phyloP scores from a whole-genome alignment of 2,797 vertebrate genomes.

The Limosa lapponica region DNA sequence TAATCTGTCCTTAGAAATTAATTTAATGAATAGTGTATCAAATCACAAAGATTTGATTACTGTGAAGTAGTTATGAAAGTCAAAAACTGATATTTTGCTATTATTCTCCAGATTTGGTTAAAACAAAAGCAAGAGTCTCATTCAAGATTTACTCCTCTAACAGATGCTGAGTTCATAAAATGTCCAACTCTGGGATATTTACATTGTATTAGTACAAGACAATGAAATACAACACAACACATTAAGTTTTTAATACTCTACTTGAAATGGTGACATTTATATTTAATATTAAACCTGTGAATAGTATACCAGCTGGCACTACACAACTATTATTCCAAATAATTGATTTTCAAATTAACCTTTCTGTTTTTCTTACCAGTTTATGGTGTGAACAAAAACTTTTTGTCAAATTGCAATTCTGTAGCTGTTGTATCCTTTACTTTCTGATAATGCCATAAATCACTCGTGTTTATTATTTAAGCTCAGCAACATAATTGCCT shows the following conservation, averaged over 20 bases:
- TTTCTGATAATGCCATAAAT: neutral
- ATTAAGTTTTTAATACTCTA: neutral
- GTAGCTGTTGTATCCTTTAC: neutral
- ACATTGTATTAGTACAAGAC: neutral
- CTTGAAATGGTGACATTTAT: neutral
- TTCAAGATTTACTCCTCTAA: neutral
- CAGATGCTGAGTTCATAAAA: neutral
- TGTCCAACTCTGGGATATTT: neutral
- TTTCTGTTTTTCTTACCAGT: neutral
- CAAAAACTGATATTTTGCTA: neutral
- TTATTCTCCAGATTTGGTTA: neutral
- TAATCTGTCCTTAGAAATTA: neutral
- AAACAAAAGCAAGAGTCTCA: neutral
- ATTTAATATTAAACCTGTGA: neutral
- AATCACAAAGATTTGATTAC: neutral
- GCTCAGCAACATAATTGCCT: neutral
- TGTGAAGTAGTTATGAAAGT: neutral
- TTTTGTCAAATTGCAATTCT: neutral
- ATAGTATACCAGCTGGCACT: neutral
- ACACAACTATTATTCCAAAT: neutral
- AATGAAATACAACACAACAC: neutral
- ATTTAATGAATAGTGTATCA: neutral
- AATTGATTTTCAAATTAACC: neutral
- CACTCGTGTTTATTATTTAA: neutral
- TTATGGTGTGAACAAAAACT: neutral